Percentiles rank a stretch among this genome's conserved stretches.
phyloP scores from a whole-genome alignment of 2,113 vertebrate species.

The Passer domesticus region DNA sequence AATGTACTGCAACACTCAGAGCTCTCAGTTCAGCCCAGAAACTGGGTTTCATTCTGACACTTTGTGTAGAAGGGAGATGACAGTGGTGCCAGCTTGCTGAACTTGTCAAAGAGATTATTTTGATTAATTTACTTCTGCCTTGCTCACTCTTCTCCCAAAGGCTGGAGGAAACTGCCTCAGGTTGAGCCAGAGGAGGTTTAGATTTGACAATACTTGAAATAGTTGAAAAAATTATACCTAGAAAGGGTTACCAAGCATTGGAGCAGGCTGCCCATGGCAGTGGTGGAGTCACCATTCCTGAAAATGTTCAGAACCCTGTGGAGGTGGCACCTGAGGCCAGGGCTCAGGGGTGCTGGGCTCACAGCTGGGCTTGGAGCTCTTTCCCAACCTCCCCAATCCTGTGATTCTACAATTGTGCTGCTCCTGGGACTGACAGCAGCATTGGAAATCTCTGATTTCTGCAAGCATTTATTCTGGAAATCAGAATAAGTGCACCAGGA shows the following conservation, averaged over 20 bases:
- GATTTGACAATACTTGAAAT: neutral
- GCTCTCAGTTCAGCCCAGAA: neutral
- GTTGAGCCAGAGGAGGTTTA: neutral
- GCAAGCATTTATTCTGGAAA: neutral
- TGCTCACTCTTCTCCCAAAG: neutral
- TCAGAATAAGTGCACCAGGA: neutral
- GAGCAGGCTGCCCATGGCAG: neutral
- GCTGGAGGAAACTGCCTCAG: neutral
- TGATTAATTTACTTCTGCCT: neutral
- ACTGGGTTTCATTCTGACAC: neutral
- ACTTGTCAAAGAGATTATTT: neutral
- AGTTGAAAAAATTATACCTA: neutral
- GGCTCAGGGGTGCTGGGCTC: neutral
- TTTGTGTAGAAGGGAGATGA: neutral
- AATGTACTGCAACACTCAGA: neutral
- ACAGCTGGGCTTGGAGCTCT: too few relatives aligned
- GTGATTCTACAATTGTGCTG: neutral
- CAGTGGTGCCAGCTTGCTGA: neutral
- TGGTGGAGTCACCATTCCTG: neutral
- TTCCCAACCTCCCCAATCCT: neutral
- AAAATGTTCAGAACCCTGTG: fast-evolving
- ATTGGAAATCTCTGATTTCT: neutral
- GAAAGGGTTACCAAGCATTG: neutral
- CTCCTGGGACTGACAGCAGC: neutral
- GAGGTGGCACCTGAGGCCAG: neutral